These are phyloP conservation scores for Pipistrellus nathusii DNA, from an alignment of 2,797 vertebrate genomes.

Conservation along the genomic window DNA sequence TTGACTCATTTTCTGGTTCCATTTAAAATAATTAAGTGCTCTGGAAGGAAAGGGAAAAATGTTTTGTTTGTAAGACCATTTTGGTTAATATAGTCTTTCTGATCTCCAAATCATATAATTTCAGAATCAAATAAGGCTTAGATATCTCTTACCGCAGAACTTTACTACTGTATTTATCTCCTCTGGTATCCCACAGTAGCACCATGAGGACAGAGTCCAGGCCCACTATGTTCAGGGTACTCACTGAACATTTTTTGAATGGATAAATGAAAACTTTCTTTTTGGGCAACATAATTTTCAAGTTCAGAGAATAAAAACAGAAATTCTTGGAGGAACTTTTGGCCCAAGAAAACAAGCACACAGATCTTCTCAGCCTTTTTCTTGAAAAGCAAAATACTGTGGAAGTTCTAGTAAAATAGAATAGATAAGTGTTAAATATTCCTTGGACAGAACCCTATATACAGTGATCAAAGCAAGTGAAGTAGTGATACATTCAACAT, in stretches of 20 bases:
- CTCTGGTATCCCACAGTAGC: neutral
- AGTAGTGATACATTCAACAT: neutral
- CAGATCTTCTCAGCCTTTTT: neutral
- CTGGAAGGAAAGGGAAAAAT: neutral
- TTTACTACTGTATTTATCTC: neutral
- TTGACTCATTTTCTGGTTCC: neutral
- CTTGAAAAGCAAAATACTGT: neutral
- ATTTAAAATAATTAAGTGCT: constrained; percentile 32
- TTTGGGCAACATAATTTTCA: neutral
- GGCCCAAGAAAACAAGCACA: neutral
- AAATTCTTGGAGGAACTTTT: neutral
- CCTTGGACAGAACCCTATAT: neutral
- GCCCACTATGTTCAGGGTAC: neutral
- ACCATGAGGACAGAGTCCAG: neutral
- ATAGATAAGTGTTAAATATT: neutral
- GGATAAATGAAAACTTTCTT: neutral
- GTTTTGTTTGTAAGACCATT: constrained; percentile 9
- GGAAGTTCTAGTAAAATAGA: neutral
- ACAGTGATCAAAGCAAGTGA: neutral
- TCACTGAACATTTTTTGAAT: neutral
- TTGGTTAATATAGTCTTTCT: constrained; percentile 5
- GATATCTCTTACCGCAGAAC: neutral
- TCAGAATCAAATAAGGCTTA: neutral
- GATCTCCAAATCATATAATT: neutral
- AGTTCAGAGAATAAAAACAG: neutral